These are phyloP conservation scores for Reinhardtius hippoglossoides DNA, from an alignment of 2,113 vertebrate species.

Conservation along the genomic window DNA sequence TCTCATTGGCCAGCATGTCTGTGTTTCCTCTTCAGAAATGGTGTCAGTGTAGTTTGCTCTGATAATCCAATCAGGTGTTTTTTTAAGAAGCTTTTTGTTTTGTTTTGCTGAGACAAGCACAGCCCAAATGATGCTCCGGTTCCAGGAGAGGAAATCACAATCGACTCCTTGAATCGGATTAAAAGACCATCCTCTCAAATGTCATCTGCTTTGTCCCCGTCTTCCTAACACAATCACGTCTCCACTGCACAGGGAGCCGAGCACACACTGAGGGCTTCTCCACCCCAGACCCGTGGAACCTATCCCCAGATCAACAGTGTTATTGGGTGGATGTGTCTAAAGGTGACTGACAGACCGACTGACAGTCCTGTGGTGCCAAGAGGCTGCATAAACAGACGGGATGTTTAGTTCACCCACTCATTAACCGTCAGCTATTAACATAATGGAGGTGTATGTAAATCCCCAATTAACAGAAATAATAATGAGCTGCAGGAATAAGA, in stretches of 20 bases:
- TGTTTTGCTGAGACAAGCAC: slow-evolving; percentile 1
- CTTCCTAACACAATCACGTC: slow-evolving; percentile 43
- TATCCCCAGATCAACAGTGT: slow-evolving; percentile 19
- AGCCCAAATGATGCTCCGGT: slow-evolving; percentile 14
- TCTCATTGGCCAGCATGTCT: neutral
- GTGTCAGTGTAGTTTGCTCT: slow-evolving; percentile 1
- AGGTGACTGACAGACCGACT: slow-evolving; percentile 8
- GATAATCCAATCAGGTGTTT: slow-evolving; percentile 28
- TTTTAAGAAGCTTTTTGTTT: neutral
- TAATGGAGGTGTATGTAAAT: slow-evolving; percentile 44
- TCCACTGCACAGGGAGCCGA: neutral
- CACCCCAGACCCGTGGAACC: neutral
- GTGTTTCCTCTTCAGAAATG: neutral
- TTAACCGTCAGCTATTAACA: slow-evolving; percentile 14
- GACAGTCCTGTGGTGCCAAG: slow-evolving; percentile 6
- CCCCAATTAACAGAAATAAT: slow-evolving; percentile 40
- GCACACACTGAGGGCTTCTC: neutral
- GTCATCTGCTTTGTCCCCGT: slow-evolving; percentile 12
- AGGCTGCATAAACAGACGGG: neutral
- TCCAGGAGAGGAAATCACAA: slow-evolving; percentile 17
- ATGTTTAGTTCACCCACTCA: neutral
- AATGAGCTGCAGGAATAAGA: slow-evolving; percentile 30
- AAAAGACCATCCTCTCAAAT: slow-evolving; percentile 43
- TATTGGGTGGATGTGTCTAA: slow-evolving; percentile 22
- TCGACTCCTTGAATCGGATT: slow-evolving; percentile 41